These are phyloP conservation scores for Dreissena rostriformis DNA, from an alignment of 1,140 invertebrate species.

Conservation along the genomic window DNA sequence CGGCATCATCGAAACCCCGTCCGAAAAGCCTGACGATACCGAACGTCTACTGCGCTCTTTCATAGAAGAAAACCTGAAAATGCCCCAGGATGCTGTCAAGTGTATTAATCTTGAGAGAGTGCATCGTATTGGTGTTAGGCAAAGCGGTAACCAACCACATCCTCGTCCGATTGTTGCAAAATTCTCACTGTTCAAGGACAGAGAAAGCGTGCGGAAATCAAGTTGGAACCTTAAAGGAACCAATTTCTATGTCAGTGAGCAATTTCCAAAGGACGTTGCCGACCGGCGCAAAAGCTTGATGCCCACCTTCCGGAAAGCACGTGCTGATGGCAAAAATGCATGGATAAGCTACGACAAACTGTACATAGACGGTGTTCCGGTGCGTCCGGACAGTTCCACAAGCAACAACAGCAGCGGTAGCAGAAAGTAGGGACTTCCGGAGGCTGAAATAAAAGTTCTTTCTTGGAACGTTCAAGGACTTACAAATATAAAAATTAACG, in stretches of 20 bases:
- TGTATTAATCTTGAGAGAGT: constrained; percentile 16
- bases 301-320: constrained; percentile 1
- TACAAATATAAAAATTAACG: too few species aligned
- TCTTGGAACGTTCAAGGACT: too few species aligned
- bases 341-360: constrained; percentile 22
- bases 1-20: background rate
- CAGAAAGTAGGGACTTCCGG: too few species aligned
- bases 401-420: too few species aligned
- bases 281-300: background rate
- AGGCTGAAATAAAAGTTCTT: too few species aligned
- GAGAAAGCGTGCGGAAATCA: background rate
- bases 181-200: constrained; percentile 27
- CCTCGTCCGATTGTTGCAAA: constrained; percentile 17
- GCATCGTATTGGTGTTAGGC: background rate
- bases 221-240: background rate
- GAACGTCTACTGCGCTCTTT: constrained; percentile 5
- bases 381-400: background rate
- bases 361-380: constrained; percentile 16
- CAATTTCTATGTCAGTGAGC: constrained; percentile 12
- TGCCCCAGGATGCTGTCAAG: background rate
- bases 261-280: constrained; percentile 20
- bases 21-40: background rate
- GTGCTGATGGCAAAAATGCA: background rate
- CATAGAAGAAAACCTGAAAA: constrained; percentile 12
- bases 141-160: background rate